These are phyloP conservation scores for Oreotrochilus melanogaster DNA, from an alignment of 2,113 vertebrate genomes.

Conservation along the genomic window DNA sequence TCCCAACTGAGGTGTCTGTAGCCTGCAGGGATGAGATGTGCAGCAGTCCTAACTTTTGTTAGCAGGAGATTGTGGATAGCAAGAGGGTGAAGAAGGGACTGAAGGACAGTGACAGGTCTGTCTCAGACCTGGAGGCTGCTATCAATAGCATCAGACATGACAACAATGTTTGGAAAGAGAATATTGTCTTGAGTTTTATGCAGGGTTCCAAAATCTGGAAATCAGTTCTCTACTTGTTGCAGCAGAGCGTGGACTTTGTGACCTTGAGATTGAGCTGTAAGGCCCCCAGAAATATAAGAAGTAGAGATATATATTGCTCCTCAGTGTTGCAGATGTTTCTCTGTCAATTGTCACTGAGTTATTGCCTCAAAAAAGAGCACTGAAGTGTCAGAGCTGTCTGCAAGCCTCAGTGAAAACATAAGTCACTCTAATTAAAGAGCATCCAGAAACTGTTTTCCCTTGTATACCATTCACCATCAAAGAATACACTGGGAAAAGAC, in stretches of 20 bases:
- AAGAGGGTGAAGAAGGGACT: not conserved
- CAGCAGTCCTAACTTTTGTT: not conserved
- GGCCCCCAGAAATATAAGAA: conserved; percentile 34
- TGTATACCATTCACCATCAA: not conserved
- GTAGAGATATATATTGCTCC: conserved; percentile 41
- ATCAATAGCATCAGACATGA: not conserved
- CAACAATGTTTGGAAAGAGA: not conserved
- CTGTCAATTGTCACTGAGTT: conserved; percentile 57
- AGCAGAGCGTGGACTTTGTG: not conserved
- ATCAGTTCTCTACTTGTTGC: not conserved
- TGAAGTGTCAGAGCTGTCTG: conserved; percentile 27
- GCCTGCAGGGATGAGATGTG: not conserved
- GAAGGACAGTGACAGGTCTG: not conserved
- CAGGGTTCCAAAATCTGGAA: not conserved
- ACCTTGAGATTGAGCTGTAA: conserved; percentile 1
- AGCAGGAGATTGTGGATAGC: accelerated
- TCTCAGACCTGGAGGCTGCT: not conserved
- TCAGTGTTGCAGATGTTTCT: conserved; percentile 16
- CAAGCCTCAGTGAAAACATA: conserved; percentile 57
- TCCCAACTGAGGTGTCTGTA: not conserved
- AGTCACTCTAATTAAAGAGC: conserved; percentile 69
- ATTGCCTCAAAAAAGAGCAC: conserved; percentile 35
- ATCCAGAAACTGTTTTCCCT: conserved; percentile 20
- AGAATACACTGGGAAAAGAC: not conserved
- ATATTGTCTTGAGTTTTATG: not conserved